phyloP scores from a whole-genome alignment of 2,888 invertebrate genomes.

The Folsomia candida region DNA sequence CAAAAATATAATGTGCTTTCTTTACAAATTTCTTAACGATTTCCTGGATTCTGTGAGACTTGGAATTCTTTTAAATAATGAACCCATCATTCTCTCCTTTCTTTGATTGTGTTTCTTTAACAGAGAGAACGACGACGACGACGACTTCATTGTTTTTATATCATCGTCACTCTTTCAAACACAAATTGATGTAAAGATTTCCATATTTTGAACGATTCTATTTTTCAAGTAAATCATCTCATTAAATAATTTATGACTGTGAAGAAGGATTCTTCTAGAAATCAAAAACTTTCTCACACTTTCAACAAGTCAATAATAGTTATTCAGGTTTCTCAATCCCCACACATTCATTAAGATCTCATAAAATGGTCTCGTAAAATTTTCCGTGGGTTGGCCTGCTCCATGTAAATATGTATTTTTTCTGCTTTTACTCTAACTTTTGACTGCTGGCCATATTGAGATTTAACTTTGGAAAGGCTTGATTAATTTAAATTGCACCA shows the following conservation, averaged over 20 bases:
- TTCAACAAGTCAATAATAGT: no score
- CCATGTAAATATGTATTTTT: neutral
- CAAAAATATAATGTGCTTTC: neutral
- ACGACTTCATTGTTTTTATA: neutral
- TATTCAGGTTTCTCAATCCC: no score
- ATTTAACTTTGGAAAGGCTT: neutral
- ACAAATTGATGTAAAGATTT: neutral
- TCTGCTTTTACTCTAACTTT: neutral
- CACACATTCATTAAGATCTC: no score
- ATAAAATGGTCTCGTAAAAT: no score
- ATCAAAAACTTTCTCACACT: neutral
- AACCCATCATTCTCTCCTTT: neutral
- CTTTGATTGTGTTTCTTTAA: neutral
- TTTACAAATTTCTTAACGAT: neutral
- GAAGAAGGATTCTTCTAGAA: neutral
- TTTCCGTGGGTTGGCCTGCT: no score
- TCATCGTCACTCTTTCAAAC: neutral
- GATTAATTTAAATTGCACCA: neutral
- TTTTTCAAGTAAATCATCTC: neutral
- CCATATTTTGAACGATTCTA: neutral
- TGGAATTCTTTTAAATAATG: neutral
- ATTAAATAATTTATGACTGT: neutral
- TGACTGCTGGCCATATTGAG: neutral
- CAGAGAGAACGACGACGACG: neutral
- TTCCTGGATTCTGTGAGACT: neutral